These are phyloP conservation scores for Raja brachyura DNA, from an alignment of 2,113 vertebrate species.

Conservation along the genomic window DNA sequence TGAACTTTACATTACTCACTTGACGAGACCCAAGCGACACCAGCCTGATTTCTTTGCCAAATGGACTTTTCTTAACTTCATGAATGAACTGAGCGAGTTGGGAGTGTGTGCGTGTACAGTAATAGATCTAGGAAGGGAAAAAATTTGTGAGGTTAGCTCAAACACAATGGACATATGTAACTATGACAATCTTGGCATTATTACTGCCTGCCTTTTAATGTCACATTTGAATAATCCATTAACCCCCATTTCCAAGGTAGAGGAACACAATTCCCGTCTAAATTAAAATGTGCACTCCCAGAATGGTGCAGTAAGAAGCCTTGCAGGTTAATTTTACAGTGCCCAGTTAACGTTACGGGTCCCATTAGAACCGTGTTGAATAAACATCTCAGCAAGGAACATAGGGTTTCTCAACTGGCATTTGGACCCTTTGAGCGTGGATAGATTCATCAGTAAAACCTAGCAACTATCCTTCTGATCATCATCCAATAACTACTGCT, in stretches of 20 bases:
- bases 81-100: constrained; percentile 90
- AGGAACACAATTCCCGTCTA: background rate
- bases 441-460: background rate
- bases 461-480: background rate
- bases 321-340: background rate
- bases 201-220: background rate
- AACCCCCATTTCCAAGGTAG: background rate
- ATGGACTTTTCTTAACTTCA: constrained; percentile 89
- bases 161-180: background rate
- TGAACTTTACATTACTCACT: constrained; percentile 52
- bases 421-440: background rate
- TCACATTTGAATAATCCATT: background rate
- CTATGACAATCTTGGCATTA: background rate
- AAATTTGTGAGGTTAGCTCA: background rate
- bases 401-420: background rate
- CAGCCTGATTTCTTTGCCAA: constrained; percentile 66
- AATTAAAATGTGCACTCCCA: background rate
- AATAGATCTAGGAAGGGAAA: constrained; percentile 74
- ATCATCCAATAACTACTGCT: background rate
- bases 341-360: background rate
- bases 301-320: background rate
- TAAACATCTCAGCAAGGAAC: background rate
- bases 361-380: background rate
- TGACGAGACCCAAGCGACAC: constrained; percentile 85
- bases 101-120: constrained; percentile 94